Conservation (phyloP, 1,140 invertebrate species). For the Brachionus koreanus region DNA sequence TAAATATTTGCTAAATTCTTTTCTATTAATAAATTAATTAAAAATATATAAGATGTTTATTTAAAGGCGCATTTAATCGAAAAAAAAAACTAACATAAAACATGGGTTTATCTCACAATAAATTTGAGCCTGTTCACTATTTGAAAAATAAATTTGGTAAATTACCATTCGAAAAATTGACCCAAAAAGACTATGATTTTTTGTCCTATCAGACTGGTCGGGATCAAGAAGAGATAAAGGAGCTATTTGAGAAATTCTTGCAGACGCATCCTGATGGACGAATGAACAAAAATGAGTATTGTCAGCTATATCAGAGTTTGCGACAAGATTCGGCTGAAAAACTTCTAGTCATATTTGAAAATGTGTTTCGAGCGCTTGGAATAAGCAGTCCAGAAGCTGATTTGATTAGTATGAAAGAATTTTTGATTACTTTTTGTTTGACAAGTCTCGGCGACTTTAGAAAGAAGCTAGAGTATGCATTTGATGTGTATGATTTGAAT, state of each 20-base stretch:
- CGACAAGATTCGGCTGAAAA: conserved; percentile 11
- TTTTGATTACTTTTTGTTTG: conserved; percentile 10
- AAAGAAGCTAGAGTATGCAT: conserved; percentile 30
- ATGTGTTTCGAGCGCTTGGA: background rate
- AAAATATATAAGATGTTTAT: background rate
- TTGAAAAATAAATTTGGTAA: background rate
- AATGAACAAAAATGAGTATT: conserved; percentile 6
- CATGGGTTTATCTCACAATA: background rate
- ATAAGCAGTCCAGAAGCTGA: background rate
- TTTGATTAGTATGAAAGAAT: background rate
- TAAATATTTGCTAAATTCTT: background rate
- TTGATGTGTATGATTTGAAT: conserved; percentile 9
- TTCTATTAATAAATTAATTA: background rate
- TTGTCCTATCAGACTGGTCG: background rate
- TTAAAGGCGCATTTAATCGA: background rate
- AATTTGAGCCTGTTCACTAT: background rate
- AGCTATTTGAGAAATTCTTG: background rate
- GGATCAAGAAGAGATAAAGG: background rate
- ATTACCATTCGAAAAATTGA: background rate
- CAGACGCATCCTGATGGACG: conserved; percentile 31
- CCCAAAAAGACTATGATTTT: background rate
- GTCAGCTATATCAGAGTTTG: background rate
- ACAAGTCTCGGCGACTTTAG: background rate
- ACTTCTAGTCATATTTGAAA: background rate
- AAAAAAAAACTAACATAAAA: too few relatives aligned